Conservation (phyloP, 1,140 invertebrate species). For the Lineus longissimus region DNA sequence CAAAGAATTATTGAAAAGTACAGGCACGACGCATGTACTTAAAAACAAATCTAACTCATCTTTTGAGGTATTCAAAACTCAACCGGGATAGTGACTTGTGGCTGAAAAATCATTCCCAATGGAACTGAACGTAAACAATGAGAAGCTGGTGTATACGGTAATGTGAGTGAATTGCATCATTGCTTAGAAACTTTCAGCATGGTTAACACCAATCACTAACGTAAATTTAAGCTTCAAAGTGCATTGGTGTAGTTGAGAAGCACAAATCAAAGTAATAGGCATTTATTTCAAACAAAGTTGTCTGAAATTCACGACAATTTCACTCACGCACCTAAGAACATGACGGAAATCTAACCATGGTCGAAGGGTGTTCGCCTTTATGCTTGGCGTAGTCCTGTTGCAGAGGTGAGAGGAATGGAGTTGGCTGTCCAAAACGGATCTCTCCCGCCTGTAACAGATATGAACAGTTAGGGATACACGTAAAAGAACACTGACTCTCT, state of each 20-base stretch:
- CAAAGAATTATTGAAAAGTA: too few relatives aligned
- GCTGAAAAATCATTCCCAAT: too few relatives aligned
- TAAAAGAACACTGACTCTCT: neutral
- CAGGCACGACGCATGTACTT: too few relatives aligned
- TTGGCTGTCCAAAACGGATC: constrained; percentile 35
- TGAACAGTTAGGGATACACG: neutral
- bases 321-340: neutral
- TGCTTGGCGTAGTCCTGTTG: constrained; percentile 38
- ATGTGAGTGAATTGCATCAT: too few relatives aligned
- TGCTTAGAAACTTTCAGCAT: too few relatives aligned
- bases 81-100: too few relatives aligned
- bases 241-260: neutral
- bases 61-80: too few relatives aligned
- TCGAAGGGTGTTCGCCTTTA: constrained; percentile 12
- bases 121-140: too few relatives aligned
- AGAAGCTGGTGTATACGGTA: too few relatives aligned
- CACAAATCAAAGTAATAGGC: neutral
- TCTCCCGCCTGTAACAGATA: constrained; percentile 36
- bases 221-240: neutral
- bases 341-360: neutral
- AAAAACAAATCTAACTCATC: too few relatives aligned
- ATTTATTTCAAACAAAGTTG: neutral
- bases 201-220: neutral
- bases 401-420: constrained; percentile 40
- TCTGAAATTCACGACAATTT: neutral